These are phyloP conservation scores for Lonchura striata DNA, from an alignment of 2,113 vertebrate species.

Conservation along the genomic window DNA sequence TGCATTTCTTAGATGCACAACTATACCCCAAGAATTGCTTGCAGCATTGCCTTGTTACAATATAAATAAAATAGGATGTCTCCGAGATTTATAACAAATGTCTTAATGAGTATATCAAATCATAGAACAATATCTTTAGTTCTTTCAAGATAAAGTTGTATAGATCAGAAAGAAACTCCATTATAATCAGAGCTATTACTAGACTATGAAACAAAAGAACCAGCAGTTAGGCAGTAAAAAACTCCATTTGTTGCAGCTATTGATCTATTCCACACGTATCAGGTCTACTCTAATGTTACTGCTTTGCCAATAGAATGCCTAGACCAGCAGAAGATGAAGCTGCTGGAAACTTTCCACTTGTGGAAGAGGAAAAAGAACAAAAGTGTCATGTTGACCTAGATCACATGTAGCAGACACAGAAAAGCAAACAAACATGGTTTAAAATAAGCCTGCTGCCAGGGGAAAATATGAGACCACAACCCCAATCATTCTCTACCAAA, in stretches of 20 bases:
- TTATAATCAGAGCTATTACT: background rate
- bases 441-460: background rate
- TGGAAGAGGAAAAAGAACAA: background rate
- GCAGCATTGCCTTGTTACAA: background rate
- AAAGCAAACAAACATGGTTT: fast-evolving
- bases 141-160: background rate
- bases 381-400: background rate
- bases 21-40: background rate
- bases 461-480: background rate
- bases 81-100: background rate
- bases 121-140: background rate
- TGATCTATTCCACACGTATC: background rate
- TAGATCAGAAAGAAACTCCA: background rate
- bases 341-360: background rate
- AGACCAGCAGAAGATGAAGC: background rate
- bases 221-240: background rate
- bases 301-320: background rate
- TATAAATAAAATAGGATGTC: background rate
- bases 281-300: background rate
- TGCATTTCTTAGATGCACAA: background rate
- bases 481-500: background rate
- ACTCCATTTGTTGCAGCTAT: background rate
- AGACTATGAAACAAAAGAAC: background rate
- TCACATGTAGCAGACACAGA: background rate
- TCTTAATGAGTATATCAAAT: background rate